phyloP scores from a whole-genome alignment of 2,888 invertebrate species.

The Cantharis nigra region DNA sequence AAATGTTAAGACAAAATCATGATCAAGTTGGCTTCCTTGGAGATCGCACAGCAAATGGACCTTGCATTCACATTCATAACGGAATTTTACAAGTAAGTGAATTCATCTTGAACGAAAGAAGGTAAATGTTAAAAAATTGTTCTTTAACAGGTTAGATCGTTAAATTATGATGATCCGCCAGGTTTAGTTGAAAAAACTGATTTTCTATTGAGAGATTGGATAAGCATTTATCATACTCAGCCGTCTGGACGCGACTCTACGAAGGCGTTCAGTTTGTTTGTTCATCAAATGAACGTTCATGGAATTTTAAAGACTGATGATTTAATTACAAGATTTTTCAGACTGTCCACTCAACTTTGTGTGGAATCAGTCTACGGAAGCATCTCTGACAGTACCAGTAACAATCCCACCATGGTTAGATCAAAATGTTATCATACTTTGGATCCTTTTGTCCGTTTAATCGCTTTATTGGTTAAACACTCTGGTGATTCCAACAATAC shows the following conservation, averaged over 20 bases:
- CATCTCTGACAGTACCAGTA: slow-evolving; percentile 24
- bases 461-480: slow-evolving; percentile 92
- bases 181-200: slow-evolving; percentile 95
- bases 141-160: slow-evolving; percentile 70
- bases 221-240: slow-evolving; percentile 83
- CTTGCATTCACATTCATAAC: slow-evolving; percentile 89
- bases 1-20: slow-evolving; percentile 75
- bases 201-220: slow-evolving; percentile 93
- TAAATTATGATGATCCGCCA: slow-evolving; percentile 91
- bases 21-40: slow-evolving; percentile 73
- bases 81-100: slow-evolving; percentile 78
- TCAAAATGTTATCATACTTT: slow-evolving; percentile 94
- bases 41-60: slow-evolving; percentile 78
- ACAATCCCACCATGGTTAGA: slow-evolving; percentile 61
- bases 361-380: slow-evolving; percentile 88
- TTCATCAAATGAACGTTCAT: slow-evolving; percentile 95
- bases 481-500: slow-evolving; percentile 90
- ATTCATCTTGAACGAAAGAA: background rate
- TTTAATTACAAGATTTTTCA: slow-evolving; percentile 94
- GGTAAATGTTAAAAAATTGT: background rate
- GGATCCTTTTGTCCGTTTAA: slow-evolving; percentile 93
- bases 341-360: slow-evolving; percentile 95
- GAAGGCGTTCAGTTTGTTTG: slow-evolving; percentile 92
- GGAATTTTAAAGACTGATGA: slow-evolving; percentile 98
- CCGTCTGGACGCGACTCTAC: slow-evolving; percentile 80